Conservation (phyloP, 2,797 vertebrate genomes). For the Coregonus sp. region DNA sequence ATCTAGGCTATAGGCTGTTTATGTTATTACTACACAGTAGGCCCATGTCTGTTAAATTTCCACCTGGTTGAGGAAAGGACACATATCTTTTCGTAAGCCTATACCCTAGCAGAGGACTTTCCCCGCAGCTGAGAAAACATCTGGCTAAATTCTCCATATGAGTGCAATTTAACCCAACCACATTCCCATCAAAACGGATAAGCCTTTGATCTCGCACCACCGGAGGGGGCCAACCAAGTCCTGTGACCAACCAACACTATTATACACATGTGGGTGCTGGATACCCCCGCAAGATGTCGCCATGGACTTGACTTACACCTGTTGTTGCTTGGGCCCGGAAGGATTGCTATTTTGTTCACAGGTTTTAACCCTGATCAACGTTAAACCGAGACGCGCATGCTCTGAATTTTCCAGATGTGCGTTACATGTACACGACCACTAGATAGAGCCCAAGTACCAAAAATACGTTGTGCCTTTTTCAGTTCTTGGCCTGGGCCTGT, state of each 20-base stretch:
- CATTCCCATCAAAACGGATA: slow-evolving; percentile 13
- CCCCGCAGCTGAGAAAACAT: slow-evolving; percentile 45
- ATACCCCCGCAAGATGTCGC: slow-evolving; percentile 65
- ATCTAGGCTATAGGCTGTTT: too few species aligned
- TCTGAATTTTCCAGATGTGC: slow-evolving; percentile 45
- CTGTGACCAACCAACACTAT: not conserved
- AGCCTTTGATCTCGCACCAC: slow-evolving; percentile 28
- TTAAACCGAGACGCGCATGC: not conserved
- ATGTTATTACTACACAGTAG: too few species aligned
- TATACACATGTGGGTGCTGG: not conserved
- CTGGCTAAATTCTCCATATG: slow-evolving; percentile 35
- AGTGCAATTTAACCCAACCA: slow-evolving; percentile 28
- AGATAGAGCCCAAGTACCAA: slow-evolving; percentile 50
- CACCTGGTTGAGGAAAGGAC: too few species aligned
- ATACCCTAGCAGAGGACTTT: not conserved
- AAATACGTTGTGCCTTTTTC: not conserved
- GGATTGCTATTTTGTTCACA: not conserved
- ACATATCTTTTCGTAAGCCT: not conserved
- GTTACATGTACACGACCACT: slow-evolving; percentile 35
- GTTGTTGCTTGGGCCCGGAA: not conserved
- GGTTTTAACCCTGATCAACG: not conserved
- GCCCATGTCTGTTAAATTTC: too few species aligned
- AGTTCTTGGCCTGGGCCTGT: not conserved
- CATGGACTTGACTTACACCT: not conserved
- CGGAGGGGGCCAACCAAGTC: slow-evolving; percentile 2